phyloP scores from a whole-genome alignment of 2,888 invertebrate genomes.

The Tanypteryx hageni region DNA sequence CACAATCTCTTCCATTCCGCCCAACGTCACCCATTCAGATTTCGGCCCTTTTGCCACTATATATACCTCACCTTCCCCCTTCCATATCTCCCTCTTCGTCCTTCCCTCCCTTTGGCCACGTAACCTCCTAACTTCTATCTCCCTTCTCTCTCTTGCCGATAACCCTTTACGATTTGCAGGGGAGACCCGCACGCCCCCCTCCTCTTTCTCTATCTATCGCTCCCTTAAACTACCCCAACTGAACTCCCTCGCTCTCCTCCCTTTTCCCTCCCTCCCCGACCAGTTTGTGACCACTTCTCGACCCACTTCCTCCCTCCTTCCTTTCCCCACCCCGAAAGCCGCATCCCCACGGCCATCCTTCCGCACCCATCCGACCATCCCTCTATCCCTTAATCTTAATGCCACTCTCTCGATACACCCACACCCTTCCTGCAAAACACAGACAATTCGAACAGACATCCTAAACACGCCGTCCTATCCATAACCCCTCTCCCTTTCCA shows the following conservation, averaged over 20 bases:
- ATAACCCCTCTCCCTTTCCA: neutral
- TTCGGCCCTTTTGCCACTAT: neutral
- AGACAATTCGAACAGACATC: neutral
- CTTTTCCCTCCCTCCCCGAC: neutral
- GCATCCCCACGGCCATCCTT: neutral
- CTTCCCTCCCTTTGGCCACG: neutral
- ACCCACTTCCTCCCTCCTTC: conserved; percentile 42
- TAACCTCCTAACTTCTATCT: conserved; percentile 12
- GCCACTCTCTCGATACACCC: neutral
- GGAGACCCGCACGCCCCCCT: neutral
- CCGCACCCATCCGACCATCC: neutral
- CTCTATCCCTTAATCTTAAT: neutral
- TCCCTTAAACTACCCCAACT: conserved; percentile 39
- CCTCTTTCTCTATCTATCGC: neutral
- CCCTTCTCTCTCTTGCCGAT: conserved; percentile 13
- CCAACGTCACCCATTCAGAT: conserved; percentile 60
- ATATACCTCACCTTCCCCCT: neutral
- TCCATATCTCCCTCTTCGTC: neutral
- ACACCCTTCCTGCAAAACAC: neutral
- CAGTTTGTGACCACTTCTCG: conserved; percentile 60
- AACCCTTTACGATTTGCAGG: conserved; percentile 58
- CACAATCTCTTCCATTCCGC: conserved; percentile 5
- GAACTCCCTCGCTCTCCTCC: neutral
- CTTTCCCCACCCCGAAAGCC: too few relatives aligned
- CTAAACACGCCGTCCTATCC: neutral